phyloP scores from a whole-genome alignment of 2,888 invertebrate genomes.

The Acleris emargana region DNA sequence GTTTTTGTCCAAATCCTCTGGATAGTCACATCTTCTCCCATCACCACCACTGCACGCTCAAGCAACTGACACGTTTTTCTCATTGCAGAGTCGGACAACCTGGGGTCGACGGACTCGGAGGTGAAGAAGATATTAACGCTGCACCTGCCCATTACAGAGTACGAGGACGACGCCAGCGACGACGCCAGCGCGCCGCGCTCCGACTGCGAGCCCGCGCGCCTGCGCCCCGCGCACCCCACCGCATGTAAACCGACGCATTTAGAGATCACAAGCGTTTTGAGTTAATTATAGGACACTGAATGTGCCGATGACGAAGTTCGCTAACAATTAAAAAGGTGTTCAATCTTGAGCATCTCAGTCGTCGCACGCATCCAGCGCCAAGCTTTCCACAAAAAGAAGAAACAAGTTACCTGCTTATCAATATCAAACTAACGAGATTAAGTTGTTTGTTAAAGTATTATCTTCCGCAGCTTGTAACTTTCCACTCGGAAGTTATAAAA shows the following conservation, averaged over 20 bases:
- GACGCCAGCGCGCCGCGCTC: conserved; percentile 84
- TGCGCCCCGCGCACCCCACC: conserved; percentile 69
- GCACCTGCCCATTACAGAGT: conserved; percentile 96
- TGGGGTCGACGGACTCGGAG: conserved; percentile 97
- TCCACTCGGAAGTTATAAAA: too few species aligned
- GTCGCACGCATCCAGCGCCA: too few species aligned
- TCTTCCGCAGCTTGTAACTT: too few species aligned
- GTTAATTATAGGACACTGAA: neutral
- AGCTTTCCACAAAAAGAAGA: too few species aligned
- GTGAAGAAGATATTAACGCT: conserved; percentile 96
- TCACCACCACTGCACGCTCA: conserved; percentile 10
- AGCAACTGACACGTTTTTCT: conserved; percentile 32
- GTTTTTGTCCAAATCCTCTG: conserved; percentile 2
- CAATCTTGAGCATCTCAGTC: too few species aligned
- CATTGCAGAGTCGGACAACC: conserved; percentile 94
- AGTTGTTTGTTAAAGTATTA: too few species aligned
- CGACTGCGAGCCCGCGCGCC: conserved; percentile 74
- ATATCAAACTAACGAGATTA: too few species aligned
- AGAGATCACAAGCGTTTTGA: neutral
- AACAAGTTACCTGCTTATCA: too few species aligned
- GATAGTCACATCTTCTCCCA: conserved; percentile 49
- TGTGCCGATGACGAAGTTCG: too few species aligned
- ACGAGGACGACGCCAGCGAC: conserved; percentile 92
- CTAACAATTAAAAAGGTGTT: too few species aligned
- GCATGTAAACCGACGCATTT: conserved; percentile 54